These are phyloP conservation scores for Stegophylla sp. DNA, from an alignment of 2,888 invertebrate species.

Conservation along the genomic window DNA sequence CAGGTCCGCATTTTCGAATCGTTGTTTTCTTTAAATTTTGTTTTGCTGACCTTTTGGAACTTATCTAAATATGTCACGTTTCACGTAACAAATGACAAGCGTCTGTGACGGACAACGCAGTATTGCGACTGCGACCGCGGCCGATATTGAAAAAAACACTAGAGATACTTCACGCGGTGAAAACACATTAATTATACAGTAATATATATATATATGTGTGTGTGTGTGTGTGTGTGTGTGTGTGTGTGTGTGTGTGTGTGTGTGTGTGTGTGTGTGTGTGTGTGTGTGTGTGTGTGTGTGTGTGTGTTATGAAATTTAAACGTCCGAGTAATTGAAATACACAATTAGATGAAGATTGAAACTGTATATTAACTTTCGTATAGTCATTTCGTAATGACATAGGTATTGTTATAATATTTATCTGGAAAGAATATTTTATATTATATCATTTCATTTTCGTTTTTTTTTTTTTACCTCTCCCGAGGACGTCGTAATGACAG, in stretches of 20 bases:
- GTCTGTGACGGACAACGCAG: conserved; percentile 1
- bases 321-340: conserved; percentile 28
- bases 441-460: too few species aligned
- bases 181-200: not conserved
- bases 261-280: not conserved
- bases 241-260: not conserved
- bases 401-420: conserved; percentile 18
- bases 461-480: too few species aligned
- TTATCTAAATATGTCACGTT: too few species aligned
- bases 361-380: too few species aligned
- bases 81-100: not conserved
- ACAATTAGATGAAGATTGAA: conserved; percentile 25
- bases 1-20: not conserved
- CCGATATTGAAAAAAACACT: conserved; percentile 10
- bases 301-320: not conserved
- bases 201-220: not conserved
- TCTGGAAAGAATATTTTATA: not conserved
- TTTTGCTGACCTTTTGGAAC: conserved; percentile 1
- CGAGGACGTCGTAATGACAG: not conserved
- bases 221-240: not conserved
- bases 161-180: not conserved
- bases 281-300: not conserved
- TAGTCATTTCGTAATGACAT: not conserved
- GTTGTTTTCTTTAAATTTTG: not conserved
- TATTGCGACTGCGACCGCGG: not conserved